These are phyloP conservation scores for Tiphia femorata DNA, from an alignment of 2,888 invertebrate species.

Conservation along the genomic window DNA sequence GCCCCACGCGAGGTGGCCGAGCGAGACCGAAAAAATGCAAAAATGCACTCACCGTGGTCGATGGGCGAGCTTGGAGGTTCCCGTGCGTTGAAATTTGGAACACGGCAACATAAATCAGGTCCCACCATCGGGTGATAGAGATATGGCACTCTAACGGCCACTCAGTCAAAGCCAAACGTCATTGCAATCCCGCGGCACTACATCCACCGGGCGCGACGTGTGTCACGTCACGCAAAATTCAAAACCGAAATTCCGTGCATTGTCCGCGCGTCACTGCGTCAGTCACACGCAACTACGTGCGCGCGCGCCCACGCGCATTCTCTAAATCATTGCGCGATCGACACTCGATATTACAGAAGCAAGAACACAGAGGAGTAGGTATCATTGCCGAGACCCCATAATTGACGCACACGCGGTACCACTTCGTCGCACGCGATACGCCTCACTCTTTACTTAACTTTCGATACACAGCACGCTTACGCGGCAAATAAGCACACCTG, in stretches of 20 bases:
- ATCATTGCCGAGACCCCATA: too few species aligned
- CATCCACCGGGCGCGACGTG: conserved; percentile 51
- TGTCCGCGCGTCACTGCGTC: conserved; percentile 62
- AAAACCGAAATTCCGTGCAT: conserved; percentile 66
- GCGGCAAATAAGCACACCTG: too few species aligned
- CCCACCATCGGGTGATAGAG: conserved; percentile 38
- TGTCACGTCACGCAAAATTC: conserved; percentile 63
- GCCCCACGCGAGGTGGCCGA: background rate
- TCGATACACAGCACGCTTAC: too few species aligned
- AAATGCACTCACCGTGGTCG: conserved; percentile 32
- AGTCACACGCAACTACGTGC: conserved; percentile 55
- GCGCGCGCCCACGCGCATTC: conserved; percentile 19
- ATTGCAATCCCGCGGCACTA: conserved; percentile 58
- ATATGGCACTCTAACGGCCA: conserved; percentile 57
- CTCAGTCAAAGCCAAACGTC: conserved; percentile 64
- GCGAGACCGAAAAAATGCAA: conserved; percentile 4
- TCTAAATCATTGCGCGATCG: conserved; percentile 43
- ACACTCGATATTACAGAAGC: conserved; percentile 9
- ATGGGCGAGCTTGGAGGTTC: conserved; percentile 8
- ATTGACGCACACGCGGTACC: conserved; percentile 4
- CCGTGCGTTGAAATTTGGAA: conserved; percentile 40
- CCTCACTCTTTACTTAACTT: too few species aligned
- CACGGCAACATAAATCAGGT: conserved; percentile 51
- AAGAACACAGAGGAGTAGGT: background rate
- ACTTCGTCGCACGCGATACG: too few species aligned